Base-by-base conservation (phyloP, 92 coral and sea anemone genomes). In the Muricea muricata region DNA sequence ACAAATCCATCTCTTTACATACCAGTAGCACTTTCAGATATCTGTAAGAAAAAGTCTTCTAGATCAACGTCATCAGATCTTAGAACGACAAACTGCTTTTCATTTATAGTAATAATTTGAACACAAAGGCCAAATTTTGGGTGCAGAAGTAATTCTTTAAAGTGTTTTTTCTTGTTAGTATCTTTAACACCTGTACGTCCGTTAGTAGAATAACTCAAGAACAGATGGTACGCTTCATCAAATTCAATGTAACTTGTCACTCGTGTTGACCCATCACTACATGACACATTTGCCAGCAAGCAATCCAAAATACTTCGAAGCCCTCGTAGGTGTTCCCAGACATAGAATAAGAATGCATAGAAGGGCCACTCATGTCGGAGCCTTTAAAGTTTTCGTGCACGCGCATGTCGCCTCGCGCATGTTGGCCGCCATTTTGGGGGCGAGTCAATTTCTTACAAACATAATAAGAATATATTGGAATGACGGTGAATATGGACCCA, bases 71-170 rank as follows among this genome's bases (percentile, higher is more conserved):
- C 85, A 68, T 82, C 86, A 50, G 86, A 58, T 70, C 79, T 45
- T 73, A 82, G 70, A 26, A 82, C 52, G 65, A 82, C 66, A 29
- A 70, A 48, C 79, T 45, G 68, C 5, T 46, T 18, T 35, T 72
- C 80, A 6, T 72, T 52, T 83, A 83, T 42, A 58, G 52, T 69
- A 34, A 70, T 70, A 71, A 83, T 30, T 21, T 83, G 55, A 83
- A 83, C 81, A 47, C 68, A 82, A 68, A 82, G 86, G 32, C 79
- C 86, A 28, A 66, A 72, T 29, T 47, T 41, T 82, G 86, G 86
- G 47, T 82, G 67, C 29, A 82, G 86, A 7, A 68, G 77, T 34
- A 82, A 40, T 72, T 83, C 87, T 52, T 83, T 50, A 56, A 71
- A 71, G 21, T 63, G 32, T 83, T 83, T 71, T 80, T 71, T 83